These are phyloP conservation scores for Pandemis heparana DNA, from an alignment of 2,888 invertebrate species.

Conservation along the genomic window DNA sequence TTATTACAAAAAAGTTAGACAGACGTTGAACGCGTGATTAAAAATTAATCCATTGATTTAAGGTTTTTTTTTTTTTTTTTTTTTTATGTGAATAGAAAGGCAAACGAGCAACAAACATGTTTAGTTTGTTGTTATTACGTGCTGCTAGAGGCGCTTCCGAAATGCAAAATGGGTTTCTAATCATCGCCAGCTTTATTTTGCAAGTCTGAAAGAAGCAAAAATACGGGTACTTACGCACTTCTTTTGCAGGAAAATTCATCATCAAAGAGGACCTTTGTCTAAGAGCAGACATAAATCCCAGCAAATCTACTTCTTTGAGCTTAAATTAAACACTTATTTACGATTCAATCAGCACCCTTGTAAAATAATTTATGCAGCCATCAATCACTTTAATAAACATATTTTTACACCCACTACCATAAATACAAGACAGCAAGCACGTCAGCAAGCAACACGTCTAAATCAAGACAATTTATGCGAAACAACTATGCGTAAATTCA, in stretches of 20 bases:
- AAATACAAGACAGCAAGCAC: conserved; percentile 4
- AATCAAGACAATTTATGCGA: conserved; percentile 27
- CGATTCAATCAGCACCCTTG: background rate
- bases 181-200: too few relatives aligned
- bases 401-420: conserved; percentile 11
- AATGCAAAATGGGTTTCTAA: too few relatives aligned
- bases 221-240: too few relatives aligned
- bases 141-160: too few relatives aligned
- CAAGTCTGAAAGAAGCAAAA: too few relatives aligned
- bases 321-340: background rate
- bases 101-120: too few relatives aligned
- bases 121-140: too few relatives aligned
- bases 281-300: background rate
- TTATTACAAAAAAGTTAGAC: too few relatives aligned
- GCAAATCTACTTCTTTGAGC: background rate
- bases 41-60: too few relatives aligned
- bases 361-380: background rate
- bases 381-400: conserved; percentile 11
- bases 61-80: too few relatives aligned
- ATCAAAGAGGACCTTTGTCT: background rate
- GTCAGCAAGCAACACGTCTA: conserved; percentile 12
- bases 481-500: conserved; percentile 27
- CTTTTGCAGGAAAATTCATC: background rate
- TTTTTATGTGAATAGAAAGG: too few relatives aligned
- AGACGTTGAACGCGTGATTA: too few relatives aligned